Percentiles rank a stretch among this genome's conserved stretches.
phyloP scores from a whole-genome alignment of 2,888 invertebrate species.

The Hypercompe scribonia region DNA sequence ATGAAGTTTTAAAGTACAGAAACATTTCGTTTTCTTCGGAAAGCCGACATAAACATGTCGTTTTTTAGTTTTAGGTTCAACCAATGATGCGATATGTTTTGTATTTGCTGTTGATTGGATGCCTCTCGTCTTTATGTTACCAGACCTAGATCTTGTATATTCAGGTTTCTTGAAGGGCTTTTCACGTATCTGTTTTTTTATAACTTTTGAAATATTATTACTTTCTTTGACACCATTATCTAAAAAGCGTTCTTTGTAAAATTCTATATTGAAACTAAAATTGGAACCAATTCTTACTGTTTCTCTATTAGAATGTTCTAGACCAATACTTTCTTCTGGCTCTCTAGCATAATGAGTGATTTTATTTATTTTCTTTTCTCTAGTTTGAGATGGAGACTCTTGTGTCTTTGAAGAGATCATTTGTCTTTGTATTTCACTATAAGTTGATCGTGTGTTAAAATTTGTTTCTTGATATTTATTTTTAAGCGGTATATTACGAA shows the following conservation, averaged over 20 bases:
- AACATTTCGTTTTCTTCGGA: constrained; percentile 29
- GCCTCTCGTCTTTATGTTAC: background rate
- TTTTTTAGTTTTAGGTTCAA: constrained; percentile 19
- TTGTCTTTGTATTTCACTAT: constrained; percentile 10
- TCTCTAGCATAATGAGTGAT: background rate
- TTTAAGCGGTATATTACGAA: background rate
- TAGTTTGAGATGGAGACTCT: background rate
- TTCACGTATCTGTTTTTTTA: background rate
- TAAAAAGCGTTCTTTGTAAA: constrained; percentile 20
- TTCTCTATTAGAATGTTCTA: constrained; percentile 19
- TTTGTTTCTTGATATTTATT: constrained; percentile 8
- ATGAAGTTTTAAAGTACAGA: constrained; percentile 33
- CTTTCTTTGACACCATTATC: background rate
- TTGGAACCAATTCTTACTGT: constrained; percentile 20
- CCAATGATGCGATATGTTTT: constrained; percentile 6
- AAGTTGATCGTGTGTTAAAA: background rate
- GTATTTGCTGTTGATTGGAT: background rate
- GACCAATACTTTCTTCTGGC: constrained; percentile 5
- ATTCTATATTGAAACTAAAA: constrained; percentile 30
- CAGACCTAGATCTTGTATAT: background rate
- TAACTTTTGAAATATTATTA: background rate
- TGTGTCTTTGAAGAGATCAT: background rate
- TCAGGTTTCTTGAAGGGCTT: background rate
- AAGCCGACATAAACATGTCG: constrained; percentile 25
- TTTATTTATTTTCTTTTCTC: constrained; percentile 6